A percentile compares a stretch with the other conserved stretches of the same genome.
Conservation (phyloP, 2,113 vertebrate genomes). For the Pollimyrus isidori region DNA sequence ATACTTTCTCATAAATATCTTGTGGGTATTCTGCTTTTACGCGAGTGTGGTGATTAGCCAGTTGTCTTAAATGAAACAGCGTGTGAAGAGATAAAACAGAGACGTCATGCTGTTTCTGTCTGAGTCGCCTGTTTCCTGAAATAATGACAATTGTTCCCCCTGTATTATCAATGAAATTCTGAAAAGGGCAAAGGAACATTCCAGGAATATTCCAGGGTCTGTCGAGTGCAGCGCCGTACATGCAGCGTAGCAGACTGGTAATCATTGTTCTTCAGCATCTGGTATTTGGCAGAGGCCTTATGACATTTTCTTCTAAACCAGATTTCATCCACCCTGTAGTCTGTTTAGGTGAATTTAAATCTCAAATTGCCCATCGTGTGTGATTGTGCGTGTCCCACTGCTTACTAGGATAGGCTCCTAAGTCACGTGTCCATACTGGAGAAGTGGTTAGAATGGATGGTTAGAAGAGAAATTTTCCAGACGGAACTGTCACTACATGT, state of each 20-base stretch:
- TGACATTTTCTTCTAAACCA: not conserved
- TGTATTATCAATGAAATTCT: constrained; percentile 4
- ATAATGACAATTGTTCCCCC: not conserved
- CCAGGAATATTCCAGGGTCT: constrained; percentile 10
- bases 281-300: not conserved
- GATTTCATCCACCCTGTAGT: not conserved
- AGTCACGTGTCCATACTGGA: not conserved
- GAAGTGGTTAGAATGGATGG: not conserved
- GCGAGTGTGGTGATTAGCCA: not conserved
- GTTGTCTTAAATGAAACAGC: not conserved
- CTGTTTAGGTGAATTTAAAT: not conserved
- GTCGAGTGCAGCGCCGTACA: not conserved
- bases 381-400: not conserved
- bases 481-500: not conserved
- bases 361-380: not conserved
- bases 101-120: not conserved
- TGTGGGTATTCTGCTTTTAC: not conserved
- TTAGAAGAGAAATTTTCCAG: not conserved
- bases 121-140: not conserved
- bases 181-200: not conserved
- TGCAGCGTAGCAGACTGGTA: not conserved
- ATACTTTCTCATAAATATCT: not conserved
- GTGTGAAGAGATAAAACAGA: not conserved
- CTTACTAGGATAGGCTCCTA: not conserved
- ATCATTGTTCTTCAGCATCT: not conserved